phyloP scores from a whole-genome alignment of 2,888 invertebrate species.

The Epinotia bilunana region DNA sequence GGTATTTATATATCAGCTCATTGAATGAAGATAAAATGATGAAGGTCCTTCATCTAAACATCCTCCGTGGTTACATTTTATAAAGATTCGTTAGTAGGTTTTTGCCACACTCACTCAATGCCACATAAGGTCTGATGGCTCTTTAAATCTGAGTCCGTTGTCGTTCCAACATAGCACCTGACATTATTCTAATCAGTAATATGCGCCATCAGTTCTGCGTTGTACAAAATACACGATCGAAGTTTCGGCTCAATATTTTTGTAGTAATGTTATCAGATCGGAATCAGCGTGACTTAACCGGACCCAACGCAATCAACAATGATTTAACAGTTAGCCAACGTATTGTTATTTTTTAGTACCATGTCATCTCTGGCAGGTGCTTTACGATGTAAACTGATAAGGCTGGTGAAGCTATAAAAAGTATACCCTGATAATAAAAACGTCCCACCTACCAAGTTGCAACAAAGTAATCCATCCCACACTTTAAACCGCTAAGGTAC shows the following conservation, averaged over 20 bases:
- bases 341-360: slow-evolving; percentile 70
- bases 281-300: slow-evolving; percentile 68
- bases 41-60: background rate
- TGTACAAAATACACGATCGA: slow-evolving; percentile 24
- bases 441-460: background rate
- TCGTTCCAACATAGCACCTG: background rate
- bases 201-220: slow-evolving; percentile 14
- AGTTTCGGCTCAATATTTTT: slow-evolving; percentile 75
- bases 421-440: slow-evolving; percentile 1
- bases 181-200: background rate
- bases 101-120: background rate
- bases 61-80: background rate
- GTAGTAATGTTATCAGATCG: slow-evolving; percentile 74
- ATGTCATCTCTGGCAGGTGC: slow-evolving; percentile 75
- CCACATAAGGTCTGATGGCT: background rate
- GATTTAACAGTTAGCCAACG: slow-evolving; percentile 71
- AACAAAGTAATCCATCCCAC: background rate
- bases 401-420: slow-evolving; percentile 10
- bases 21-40: background rate
- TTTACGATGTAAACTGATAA: slow-evolving; percentile 47
- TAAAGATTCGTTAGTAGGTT: background rate
- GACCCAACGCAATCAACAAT: slow-evolving; percentile 67
- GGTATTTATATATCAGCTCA: background rate
- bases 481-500: background rate
- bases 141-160: background rate